A percentile compares a stretch with the other conserved stretches of the same genome.
These are phyloP conservation scores for Hipparchia sbordonii DNA, from an alignment of 2,888 invertebrate genomes.

Conservation along the genomic window DNA sequence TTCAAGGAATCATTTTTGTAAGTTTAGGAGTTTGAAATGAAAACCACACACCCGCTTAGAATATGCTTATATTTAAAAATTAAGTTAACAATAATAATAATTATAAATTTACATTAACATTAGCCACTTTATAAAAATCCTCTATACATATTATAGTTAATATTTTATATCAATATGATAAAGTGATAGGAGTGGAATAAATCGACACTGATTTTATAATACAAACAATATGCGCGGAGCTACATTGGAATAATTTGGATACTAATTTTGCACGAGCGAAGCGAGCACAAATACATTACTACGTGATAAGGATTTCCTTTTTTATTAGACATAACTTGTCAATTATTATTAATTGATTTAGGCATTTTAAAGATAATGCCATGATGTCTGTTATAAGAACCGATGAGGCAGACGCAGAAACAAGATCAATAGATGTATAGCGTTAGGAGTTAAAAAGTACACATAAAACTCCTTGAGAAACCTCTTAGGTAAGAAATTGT, in stretches of 20 bases:
- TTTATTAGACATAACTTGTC: background rate
- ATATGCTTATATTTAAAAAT: conserved; percentile 72
- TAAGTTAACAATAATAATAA: conserved; percentile 68
- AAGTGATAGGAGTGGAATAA: conserved; percentile 50
- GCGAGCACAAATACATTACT: background rate
- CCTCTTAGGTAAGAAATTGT: too few relatives aligned
- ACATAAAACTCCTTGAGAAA: too few relatives aligned
- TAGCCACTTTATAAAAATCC: conserved; percentile 73
- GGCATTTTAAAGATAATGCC: too few relatives aligned
- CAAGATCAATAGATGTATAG: too few relatives aligned
- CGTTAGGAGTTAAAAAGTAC: background rate
- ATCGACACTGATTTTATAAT: conserved; percentile 58
- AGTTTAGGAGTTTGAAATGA: conserved; percentile 39
- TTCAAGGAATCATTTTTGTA: background rate
- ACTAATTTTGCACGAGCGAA: background rate
- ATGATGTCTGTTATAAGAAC: too few relatives aligned
- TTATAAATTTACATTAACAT: conserved; percentile 69
- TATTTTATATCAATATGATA: conserved; percentile 53
- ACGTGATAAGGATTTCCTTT: too few relatives aligned
- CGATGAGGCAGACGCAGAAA: too few relatives aligned
- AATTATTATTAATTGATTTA: too few relatives aligned
- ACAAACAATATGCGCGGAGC: conserved; percentile 62
- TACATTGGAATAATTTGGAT: conserved; percentile 41
- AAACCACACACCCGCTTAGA: conserved; percentile 67
- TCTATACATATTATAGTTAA: conserved; percentile 47